Percentiles rank a stretch among this genome's conserved stretches.
Evolutionary conservation across 2,797 vertebrate species (phyloP).

Genomic region (Florisuga fusca): DNA sequence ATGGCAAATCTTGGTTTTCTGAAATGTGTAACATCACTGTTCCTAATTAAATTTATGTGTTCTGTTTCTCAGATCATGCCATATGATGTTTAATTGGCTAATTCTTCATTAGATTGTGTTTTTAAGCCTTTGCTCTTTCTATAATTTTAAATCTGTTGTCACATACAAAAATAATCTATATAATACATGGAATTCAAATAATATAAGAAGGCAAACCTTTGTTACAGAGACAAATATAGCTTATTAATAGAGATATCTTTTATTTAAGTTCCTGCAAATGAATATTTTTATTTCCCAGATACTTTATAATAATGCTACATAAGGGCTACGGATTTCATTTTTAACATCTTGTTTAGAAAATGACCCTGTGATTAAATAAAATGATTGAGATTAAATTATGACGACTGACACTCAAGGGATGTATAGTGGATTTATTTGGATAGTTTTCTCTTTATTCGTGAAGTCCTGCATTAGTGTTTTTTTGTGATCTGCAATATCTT

Average conservation of each 20-base stretch:
- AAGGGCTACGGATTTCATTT: neutral
- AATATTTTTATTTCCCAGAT: too few species aligned
- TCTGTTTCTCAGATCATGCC: neutral
- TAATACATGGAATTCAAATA: neutral
- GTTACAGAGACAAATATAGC: neutral
- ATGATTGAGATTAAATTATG: neutral
- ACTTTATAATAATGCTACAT: too few species aligned
- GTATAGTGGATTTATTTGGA: neutral
- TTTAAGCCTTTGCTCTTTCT: neutral
- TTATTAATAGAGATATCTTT: neutral
- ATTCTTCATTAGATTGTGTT: neutral
- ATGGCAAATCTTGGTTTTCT: neutral
- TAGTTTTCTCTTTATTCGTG: neutral
- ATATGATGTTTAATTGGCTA: neutral
- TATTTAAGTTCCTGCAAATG: too few species aligned
- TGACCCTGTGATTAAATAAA: neutral
- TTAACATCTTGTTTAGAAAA: neutral
- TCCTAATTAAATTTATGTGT: neutral
- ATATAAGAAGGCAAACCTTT: neutral
- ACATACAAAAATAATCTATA: neutral
- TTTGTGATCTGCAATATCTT: neutral
- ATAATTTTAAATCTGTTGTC: neutral
- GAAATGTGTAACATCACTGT: neutral
- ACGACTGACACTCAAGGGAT: neutral
- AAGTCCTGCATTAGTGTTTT: neutral